Conservation (phyloP, 2,888 invertebrate genomes). For the Diaphora mendica region DNA sequence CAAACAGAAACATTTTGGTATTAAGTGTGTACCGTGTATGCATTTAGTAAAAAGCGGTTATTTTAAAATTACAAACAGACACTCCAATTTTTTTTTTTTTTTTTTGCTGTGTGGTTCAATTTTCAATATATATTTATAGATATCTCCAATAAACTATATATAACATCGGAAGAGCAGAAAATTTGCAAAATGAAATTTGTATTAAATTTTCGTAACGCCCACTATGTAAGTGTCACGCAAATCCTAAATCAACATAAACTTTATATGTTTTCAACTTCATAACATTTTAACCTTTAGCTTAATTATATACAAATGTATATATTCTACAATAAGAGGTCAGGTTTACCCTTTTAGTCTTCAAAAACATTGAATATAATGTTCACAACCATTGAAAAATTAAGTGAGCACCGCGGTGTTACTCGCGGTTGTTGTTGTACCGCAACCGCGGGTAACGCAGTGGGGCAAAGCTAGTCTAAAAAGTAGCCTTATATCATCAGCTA, state of each 20-base stretch:
- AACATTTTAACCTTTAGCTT: neutral
- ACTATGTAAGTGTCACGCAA: slow-evolving; percentile 28
- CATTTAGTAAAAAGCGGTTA: too few species aligned
- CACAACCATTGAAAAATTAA: neutral
- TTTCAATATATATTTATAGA: too few species aligned
- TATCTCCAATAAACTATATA: neutral
- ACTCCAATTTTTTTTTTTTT: too few species aligned
- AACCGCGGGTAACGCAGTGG: too few species aligned
- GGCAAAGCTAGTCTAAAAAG: too few species aligned
- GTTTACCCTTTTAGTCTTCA: neutral
- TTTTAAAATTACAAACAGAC: too few species aligned
- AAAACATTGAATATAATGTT: neutral
- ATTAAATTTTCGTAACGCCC: neutral
- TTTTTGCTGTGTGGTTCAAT: too few species aligned
- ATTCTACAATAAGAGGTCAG: neutral
- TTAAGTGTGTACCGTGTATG: too few species aligned
- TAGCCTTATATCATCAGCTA: too few species aligned
- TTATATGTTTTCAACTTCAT: slow-evolving; percentile 27
- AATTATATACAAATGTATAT: neutral
- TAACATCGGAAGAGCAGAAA: neutral
- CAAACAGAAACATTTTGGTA: too few species aligned
- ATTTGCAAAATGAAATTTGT: neutral
- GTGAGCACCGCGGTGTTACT: too few species aligned
- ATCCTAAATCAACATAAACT: slow-evolving; percentile 42
- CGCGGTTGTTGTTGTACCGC: too few species aligned